phyloP scores from a whole-genome alignment of 53 echinoderm and acorn worm species.

The Arbacia lixula region DNA sequence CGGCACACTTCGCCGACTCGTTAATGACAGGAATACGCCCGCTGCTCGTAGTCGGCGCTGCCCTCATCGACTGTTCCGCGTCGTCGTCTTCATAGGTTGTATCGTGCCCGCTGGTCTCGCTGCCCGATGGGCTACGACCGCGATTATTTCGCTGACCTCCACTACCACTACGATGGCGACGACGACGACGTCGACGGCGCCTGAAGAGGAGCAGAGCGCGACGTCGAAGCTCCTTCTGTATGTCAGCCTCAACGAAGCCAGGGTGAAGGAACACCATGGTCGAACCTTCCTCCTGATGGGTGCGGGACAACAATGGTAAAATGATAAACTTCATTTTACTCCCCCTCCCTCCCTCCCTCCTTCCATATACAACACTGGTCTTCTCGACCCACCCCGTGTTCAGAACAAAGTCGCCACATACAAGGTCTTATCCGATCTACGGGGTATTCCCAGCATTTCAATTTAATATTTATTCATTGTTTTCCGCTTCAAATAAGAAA shows the following conservation, averaged over 20 bases:
- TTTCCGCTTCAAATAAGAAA: too few species aligned
- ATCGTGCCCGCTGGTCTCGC: constrained; percentile 6
- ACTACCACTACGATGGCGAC: too few species aligned
- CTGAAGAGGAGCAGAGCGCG: constrained; percentile 22
- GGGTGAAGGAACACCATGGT: constrained; percentile 38
- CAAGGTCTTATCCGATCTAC: too few species aligned
- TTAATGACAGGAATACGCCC: constrained; percentile 16
- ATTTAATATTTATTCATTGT: too few species aligned
- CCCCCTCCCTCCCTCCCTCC: too few species aligned
- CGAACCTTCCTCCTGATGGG: constrained; percentile 14
- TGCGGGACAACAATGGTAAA: background rate
- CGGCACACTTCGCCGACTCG: constrained; percentile 37
- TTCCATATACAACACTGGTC: too few species aligned
- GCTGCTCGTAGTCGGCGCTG: background rate
- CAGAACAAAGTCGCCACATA: too few species aligned
- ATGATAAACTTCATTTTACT: too few species aligned
- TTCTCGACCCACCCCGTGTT: too few species aligned
- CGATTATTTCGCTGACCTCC: constrained; percentile 1
- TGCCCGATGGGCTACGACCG: constrained; percentile 1
- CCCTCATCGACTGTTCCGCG: background rate
- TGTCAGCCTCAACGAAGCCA: constrained; percentile 32
- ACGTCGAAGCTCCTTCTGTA: constrained; percentile 47
- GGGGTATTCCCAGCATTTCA: too few species aligned
- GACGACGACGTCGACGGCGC: constrained; percentile 5
- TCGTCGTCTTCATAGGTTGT: background rate